Evolutionary conservation across 2,797 vertebrate species (phyloP).

Genomic region (Micromesistius poutassou): DNA sequence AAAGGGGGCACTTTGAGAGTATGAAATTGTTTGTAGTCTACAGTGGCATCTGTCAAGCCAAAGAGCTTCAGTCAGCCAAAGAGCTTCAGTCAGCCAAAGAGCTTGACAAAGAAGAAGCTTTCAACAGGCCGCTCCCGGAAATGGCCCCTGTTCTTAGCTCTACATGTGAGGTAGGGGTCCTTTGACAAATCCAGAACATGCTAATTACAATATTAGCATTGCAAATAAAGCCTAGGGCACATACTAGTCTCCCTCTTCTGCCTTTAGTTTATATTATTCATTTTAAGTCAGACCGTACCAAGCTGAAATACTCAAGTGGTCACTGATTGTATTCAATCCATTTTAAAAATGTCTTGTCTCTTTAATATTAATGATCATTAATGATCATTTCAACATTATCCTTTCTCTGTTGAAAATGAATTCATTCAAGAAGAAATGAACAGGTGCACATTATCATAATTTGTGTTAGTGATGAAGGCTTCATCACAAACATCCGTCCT

Average conservation of each 20-base stretch:
- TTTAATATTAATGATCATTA: background rate
- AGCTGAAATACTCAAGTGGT: background rate
- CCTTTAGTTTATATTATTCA: background rate
- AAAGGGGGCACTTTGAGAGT: background rate
- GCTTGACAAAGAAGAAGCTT: background rate
- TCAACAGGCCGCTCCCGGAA: background rate
- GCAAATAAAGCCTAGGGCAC: constrained; percentile 10
- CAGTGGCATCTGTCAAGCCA: background rate
- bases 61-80: too few species aligned
- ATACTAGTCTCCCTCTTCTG: constrained; percentile 18
- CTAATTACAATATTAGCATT: constrained; percentile 26
- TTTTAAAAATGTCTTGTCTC: background rate
- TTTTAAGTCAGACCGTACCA: background rate
- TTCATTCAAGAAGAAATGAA: background rate
- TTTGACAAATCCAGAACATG: constrained; percentile 5
- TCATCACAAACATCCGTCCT: background rate
- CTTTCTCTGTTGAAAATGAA: background rate
- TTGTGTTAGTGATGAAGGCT: background rate
- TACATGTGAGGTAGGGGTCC: background rate
- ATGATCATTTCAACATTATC: background rate
- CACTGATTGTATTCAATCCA: background rate
- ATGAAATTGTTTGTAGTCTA: background rate
- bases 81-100: background rate
- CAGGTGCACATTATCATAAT: background rate
- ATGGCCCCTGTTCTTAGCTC: constrained; percentile 12